Evolutionary conservation across 2,113 vertebrate genomes (phyloP).

Genomic region (Ascaphus truei): DNA sequence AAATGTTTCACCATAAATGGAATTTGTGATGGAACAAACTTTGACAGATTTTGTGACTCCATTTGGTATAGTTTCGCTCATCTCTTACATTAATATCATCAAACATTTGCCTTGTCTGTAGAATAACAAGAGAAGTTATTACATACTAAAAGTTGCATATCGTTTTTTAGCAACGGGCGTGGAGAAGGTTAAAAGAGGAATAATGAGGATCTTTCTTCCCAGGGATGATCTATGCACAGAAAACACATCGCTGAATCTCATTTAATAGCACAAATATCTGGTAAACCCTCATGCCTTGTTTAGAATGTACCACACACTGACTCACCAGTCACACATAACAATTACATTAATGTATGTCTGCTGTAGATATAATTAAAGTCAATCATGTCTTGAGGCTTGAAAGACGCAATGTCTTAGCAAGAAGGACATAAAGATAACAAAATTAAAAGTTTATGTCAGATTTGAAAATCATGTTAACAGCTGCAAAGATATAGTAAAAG

Average conservation of each 20-base stretch:
- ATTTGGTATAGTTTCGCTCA: no score
- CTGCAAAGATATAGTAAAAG: neutral
- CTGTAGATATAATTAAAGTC: neutral
- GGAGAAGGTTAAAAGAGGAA: neutral
- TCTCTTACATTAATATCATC: neutral
- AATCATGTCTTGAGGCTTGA: neutral
- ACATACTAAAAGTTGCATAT: neutral
- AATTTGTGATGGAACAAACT: no score
- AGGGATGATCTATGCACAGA: neutral
- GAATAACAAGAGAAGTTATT: neutral
- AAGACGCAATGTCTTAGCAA: neutral
- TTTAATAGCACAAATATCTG: neutral
- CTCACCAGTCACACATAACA: neutral
- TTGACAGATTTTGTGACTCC: no score
- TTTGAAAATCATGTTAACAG: neutral
- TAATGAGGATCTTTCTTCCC: neutral
- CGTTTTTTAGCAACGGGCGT: neutral
- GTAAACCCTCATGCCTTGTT: neutral
- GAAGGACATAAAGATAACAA: neutral
- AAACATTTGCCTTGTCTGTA: neutral
- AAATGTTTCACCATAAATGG: no score
- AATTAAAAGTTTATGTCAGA: conserved; percentile 12
- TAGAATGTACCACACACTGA: neutral
- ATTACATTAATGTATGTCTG: neutral
- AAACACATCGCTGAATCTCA: neutral